Conservation (phyloP, 2,888 invertebrate genomes). For the Nipponacmea schrenckii region DNA sequence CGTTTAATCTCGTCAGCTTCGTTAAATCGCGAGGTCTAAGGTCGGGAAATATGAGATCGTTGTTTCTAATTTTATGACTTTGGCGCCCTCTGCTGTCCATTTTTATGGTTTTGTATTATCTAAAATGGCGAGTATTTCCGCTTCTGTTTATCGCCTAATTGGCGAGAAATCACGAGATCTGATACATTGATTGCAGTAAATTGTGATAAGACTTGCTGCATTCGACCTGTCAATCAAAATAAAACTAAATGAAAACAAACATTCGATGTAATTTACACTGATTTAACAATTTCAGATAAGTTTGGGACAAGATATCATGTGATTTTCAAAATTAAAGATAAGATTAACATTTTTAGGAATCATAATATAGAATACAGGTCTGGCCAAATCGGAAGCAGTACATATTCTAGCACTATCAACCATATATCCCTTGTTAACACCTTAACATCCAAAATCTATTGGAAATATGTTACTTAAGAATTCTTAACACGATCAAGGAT, state of each 20-base stretch:
- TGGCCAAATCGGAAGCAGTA: too few species aligned
- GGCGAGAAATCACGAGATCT: not conserved
- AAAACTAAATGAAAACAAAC: not conserved
- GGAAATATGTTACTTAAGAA: too few species aligned
- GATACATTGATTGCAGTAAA: not conserved
- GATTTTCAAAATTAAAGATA: too few species aligned
- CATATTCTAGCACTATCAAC: too few species aligned
- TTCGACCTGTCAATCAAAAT: too few species aligned
- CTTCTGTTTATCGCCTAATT: slow-evolving; percentile 7
- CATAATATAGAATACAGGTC: too few species aligned
- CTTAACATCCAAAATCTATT: too few species aligned
- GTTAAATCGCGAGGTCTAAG: not conserved
- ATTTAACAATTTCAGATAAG: not conserved
- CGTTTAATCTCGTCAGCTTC: not conserved
- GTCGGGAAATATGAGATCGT: not conserved
- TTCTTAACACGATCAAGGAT: too few species aligned
- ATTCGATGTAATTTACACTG: not conserved
- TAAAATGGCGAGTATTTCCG: not conserved
- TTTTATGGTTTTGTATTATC: not conserved
- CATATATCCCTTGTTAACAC: too few species aligned
- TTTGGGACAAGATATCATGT: too few species aligned
- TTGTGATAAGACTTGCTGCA: not conserved
- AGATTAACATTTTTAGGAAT: too few species aligned
- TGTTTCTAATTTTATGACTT: slow-evolving; percentile 2
- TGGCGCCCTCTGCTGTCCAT: slow-evolving; percentile 6